Evolutionary conservation across 2,888 invertebrate species (phyloP), one percentile per base, ranked within the genome.

Genomic region (Blastobasis lacticolella): DNA sequence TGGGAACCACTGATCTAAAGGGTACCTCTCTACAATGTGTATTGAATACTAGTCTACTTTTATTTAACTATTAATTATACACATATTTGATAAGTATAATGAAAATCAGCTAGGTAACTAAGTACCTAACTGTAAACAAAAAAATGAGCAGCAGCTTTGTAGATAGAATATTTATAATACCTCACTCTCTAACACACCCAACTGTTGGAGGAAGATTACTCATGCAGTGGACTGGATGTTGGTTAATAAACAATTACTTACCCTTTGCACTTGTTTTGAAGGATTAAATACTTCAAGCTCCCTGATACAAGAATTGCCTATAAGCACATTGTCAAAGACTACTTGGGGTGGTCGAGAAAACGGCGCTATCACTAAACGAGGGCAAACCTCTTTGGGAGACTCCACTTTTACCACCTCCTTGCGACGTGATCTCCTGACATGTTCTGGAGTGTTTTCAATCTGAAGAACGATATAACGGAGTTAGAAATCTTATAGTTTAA

Each of bases 281-380:
- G 93, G 92, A 75, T 93, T 93, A 49, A 82, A 75, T 9, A 93
- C 78, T 61, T 90, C 85, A 53, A 93, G 73, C 49, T 79, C 75
- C 58, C 90, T 88, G 51, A 82, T 86, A 51, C 89, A 89, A 8
- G 85, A 78, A 45, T 88, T 81, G 10, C 91, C 90, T 52, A 93
- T 79, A 5, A 87, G 77, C 52, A 93, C 90, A 83, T 92, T 89
- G 57, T 93, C 92, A 65, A 93, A 93, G n/a, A 90, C 84, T 10
- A 93, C 89, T 79, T 91, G 91, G 4, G 93, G 91, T 60, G 90
- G 90, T 51, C 88, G 79, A n/a, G 91, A 89, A 76, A 94, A 94
- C 1, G 93, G 93, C 8, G 91, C 92, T 62, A 93, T 81, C 46
- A 89, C 73, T 9, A 93, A 85, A 46, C 86, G 74, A 38, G 89